Conservation (phyloP, 2,888 invertebrate genomes). For the Eilema caniola region DNA sequence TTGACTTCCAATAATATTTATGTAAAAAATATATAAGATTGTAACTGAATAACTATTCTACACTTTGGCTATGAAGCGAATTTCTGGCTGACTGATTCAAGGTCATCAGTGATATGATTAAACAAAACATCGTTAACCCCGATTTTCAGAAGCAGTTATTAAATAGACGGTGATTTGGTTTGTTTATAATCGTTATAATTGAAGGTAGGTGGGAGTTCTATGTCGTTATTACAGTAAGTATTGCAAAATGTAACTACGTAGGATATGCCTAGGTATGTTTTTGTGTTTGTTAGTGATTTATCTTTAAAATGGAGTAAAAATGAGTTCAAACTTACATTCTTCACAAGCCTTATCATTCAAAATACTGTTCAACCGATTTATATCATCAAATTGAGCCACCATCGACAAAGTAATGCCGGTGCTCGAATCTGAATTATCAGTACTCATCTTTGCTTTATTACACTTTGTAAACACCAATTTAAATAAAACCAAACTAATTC, state of each 20-base stretch:
- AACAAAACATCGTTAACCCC: not conserved
- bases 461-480: conserved; percentile 8
- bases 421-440: conserved; percentile 78
- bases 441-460: conserved; percentile 69
- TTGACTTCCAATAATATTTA: too few species aligned
- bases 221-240: not conserved
- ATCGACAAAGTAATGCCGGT: conserved; percentile 84
- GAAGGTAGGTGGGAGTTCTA: conserved; percentile 3
- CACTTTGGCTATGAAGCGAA: not conserved
- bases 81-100: not conserved
- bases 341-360: conserved; percentile 89
- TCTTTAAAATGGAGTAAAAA: not conserved
- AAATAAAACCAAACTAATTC: not conserved
- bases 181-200: not conserved
- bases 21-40: too few species aligned
- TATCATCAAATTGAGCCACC: conserved; percentile 91
- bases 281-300: not conserved
- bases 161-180: not conserved
- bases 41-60: not conserved
- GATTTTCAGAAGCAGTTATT: not conserved
- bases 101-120: not conserved
- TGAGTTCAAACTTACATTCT: conserved; percentile 87
- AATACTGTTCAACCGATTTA: conserved; percentile 89
- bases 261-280: not conserved
- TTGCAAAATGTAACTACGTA: not conserved